These are phyloP conservation scores for Pangasius djambal DNA, from an alignment of 2,797 vertebrate species.

Conservation along the genomic window DNA sequence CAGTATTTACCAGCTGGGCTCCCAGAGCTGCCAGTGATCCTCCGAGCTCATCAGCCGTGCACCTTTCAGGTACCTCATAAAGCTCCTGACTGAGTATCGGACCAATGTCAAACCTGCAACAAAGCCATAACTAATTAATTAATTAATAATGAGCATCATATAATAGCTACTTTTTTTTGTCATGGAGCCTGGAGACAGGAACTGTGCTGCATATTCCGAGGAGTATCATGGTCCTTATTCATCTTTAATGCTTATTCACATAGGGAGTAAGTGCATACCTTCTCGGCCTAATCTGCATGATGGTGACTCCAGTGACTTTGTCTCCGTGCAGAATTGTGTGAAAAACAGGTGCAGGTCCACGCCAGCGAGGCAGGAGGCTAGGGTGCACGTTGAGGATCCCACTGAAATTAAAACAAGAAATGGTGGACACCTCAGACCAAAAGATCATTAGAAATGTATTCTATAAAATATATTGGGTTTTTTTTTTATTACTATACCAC, in stretches of 20 bases:
- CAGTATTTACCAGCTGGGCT: conserved; percentile 78
- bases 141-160: background rate
- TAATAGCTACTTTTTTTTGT: background rate
- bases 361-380: conserved; percentile 91
- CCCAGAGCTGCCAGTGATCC: conserved; percentile 78
- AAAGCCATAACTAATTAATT: conserved; percentile 15
- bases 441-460: background rate
- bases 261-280: conserved; percentile 69
- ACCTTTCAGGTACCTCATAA: conserved; percentile 76
- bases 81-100: conserved; percentile 87
- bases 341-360: conserved; percentile 89
- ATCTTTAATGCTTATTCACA: background rate
- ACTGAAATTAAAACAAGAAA: conserved; percentile 67
- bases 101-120: conserved; percentile 89
- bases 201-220: background rate
- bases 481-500: background rate
- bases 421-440: background rate
- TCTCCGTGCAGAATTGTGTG: conserved; percentile 90
- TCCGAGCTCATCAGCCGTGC: conserved; percentile 84
- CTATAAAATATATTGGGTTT: background rate
- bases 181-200: background rate
- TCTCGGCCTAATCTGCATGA: conserved; percentile 92
- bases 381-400: conserved; percentile 93
- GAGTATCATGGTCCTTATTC: background rate
- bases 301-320: conserved; percentile 83